Evolutionary conservation across 2,888 invertebrate genomes (phyloP), one percentile per base, ranked within the genome.

Genomic region (Ectemnius cavifrons): DNA sequence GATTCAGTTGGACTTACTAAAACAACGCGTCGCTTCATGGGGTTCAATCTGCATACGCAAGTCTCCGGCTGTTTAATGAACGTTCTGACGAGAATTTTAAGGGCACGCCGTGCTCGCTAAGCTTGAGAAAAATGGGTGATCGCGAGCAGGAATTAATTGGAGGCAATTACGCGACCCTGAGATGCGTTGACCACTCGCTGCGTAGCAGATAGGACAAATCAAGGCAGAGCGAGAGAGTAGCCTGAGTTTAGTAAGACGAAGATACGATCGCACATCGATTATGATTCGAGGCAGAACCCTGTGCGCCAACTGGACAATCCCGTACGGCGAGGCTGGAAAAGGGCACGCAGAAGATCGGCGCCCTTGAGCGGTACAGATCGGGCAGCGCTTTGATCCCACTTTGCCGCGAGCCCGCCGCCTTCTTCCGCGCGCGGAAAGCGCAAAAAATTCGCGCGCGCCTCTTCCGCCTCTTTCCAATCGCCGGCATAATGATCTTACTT

Each of bases 291-390:
- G 78, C 85, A 84, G 86, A 84, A 6, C 6, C 80, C 8, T 8
- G 72, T 75, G 68, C 73, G 74, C 80, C 77, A 67, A 77, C 77
- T 78, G 80, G 68, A 81, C 81, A 78, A 84, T 82, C 81, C 84
- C 76, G 86, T 80, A 86, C 85, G 87, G 87, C 87, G 87, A 87
- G 88, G 85, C 86, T 85, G 77, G 83, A 84, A 86, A 88, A 86
- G 88, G 86, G 84, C 87, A 88, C 84, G 85, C 84, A 78, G 79
- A 84, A 86, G 86, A 87, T 86, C 86, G 84, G 83, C 78, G 81
- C 81, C 74, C 81, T 83, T 83, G 85, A 77, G 37, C 37, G 79
- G 78, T 77, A 80, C 64, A 77, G 80, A 84, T 82, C 82, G 73
- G 66, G 67, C 56, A 64, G 20, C 84, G 73, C 78, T 80, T 78